Evolutionary conservation across 2,113 vertebrate genomes (phyloP), one percentile per base, ranked within the genome.

Genomic region (Entomyzon cyanotis): DNA sequence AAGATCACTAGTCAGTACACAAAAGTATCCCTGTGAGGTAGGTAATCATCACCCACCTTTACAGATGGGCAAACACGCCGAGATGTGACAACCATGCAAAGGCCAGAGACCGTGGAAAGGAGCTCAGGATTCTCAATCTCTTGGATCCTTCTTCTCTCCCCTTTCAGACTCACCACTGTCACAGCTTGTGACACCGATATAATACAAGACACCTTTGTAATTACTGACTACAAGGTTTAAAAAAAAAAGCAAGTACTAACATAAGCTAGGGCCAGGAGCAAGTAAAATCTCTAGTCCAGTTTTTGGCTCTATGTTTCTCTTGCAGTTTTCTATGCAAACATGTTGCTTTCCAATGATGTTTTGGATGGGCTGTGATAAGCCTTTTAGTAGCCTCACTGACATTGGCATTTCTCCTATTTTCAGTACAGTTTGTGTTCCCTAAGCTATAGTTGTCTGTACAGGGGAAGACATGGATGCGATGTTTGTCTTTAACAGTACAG

Each of bases 1-100:
- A 80, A 65, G 78, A 93, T 93, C 64, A 75, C 60, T 67, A 27
- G 62, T 69, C 50, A 55, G 73, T 53, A 69, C 78, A 95, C 42
- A 93, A 73, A 90, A 77, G 30, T n/a, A 65, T 78, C 89, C 87
- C 88, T 89, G 86, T 91, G 95, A 97, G 89, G 91, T 91, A 95
- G 91, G 92, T 93, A 75, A 82, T 50, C 47, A 68, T 37, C 90
- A 92, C 85, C 90, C 94, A 84, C 53, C 78, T 84, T 90, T 65
- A 56, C 14, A 87, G 76, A 95, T 94, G 93, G 87, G 88, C 47
- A 90, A 90, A 84, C 73, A 87, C 76, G 73, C 85, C 75, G 60
- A 90, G 71, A 80, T 49, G 41, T 15, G 62, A 90, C 33, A 49
- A 79, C 58, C 49, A 53, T 12, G 41, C 59, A 88, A 90, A 91